Conservation (phyloP, 2,888 invertebrate genomes). For the Melipona beecheii region DNA sequence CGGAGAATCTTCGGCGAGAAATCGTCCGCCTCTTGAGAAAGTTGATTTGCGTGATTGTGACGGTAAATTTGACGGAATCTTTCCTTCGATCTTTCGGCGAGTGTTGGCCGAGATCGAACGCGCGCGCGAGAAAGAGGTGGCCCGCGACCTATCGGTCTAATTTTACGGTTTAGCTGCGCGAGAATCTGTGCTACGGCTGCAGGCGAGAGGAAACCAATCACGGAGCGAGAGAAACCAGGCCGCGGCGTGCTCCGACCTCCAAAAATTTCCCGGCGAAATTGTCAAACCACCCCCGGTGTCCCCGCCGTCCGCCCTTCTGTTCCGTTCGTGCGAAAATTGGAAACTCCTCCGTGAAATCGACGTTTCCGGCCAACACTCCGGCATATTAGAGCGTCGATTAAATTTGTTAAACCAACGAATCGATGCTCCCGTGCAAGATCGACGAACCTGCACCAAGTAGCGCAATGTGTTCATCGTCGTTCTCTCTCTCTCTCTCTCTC, state of each 20-base stretch:
- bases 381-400: constrained; percentile 45
- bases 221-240: constrained; percentile 23
- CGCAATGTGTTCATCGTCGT: background rate
- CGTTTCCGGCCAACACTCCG: constrained; percentile 12
- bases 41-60: background rate
- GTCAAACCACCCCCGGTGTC: constrained; percentile 6
- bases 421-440: background rate
- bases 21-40: background rate
- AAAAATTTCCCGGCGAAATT: constrained; percentile 34
- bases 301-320: background rate
- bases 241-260: constrained; percentile 9
- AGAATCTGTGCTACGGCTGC: constrained; percentile 21
- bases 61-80: background rate
- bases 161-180: constrained; percentile 47
- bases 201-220: constrained; percentile 39
- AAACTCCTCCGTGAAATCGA: constrained; percentile 39
- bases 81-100: background rate
- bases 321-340: constrained; percentile 33
- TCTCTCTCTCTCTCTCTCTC: background rate
- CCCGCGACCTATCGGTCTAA: constrained; percentile 29
- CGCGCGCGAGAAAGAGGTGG: background rate
- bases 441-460: background rate
- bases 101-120: constrained; percentile 2
- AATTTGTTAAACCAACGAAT: constrained; percentile 44
- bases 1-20: background rate